A percentile compares a stretch with the other conserved stretches of the same genome.
Conservation (phyloP, 2,113 vertebrate species). For the Holacanthus passer region DNA sequence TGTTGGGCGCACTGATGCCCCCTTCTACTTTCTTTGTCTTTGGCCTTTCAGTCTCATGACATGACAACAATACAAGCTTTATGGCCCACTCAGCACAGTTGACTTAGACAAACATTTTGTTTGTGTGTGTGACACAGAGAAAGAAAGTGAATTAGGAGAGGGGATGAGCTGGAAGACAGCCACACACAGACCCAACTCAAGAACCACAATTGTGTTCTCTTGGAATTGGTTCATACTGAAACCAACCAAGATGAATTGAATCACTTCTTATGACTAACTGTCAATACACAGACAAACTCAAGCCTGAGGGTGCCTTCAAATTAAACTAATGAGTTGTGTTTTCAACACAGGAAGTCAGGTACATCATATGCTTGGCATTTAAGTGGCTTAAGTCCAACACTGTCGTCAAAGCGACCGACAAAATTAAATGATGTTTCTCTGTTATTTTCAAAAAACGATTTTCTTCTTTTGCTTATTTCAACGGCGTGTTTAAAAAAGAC, state of each 20-base stretch:
- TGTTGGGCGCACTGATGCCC: slow-evolving; percentile 43
- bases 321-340: not conserved
- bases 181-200: slow-evolving; percentile 1
- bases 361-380: not conserved
- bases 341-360: not conserved
- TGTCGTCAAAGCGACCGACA: not conserved
- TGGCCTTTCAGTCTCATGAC: slow-evolving; percentile 51
- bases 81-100: slow-evolving; percentile 42
- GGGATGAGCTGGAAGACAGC: slow-evolving; percentile 26
- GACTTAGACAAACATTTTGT: slow-evolving; percentile 55
- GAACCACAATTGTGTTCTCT: slow-evolving; percentile 14
- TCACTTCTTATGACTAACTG: slow-evolving; percentile 2
- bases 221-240: not conserved
- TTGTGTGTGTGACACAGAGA: slow-evolving; percentile 33
- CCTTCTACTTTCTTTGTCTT: slow-evolving; percentile 50
- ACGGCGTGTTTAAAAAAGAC: not conserved
- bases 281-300: not conserved
- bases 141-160: slow-evolving; percentile 36
- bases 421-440: not conserved
- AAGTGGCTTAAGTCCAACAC: not conserved
- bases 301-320: not conserved
- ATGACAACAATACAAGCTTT: slow-evolving; percentile 57
- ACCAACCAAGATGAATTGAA: not conserved
- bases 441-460: not conserved
- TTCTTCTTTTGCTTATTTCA: not conserved